Base-by-base conservation (phyloP, 1,140 invertebrate genomes). In the Pachyrhynchus sulphureomaculatus region DNA sequence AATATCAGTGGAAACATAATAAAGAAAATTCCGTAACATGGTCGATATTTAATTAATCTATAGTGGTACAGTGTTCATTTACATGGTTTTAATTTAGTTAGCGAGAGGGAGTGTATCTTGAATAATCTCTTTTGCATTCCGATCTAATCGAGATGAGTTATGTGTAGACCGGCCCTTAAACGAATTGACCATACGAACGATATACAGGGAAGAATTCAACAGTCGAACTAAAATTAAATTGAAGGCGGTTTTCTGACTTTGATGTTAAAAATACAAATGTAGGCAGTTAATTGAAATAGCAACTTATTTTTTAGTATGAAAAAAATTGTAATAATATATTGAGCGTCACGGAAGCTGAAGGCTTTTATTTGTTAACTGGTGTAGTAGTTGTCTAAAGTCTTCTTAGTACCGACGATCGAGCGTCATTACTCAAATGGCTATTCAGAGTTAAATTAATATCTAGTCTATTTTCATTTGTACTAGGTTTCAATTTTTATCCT, bases 81-180 rank as follows among this genome's bases (percentile, higher is more conserved):
- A 64, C 62, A 64, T 62, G 62, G 55, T 52, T 64, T 54, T 62
- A 60, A 67, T 67, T 64, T 64, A 67, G 65, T 67, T 64, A 64
- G 55, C 33, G 47, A 49, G 62, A 64, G 62, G 62, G 65, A 53
- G 65, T 67, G 62, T 53, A 56, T 58, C 44, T 54, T 23, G 55
- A 48, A 58, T 59, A 58, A 67, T 67, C 65, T 64, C 42, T 58
- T 56, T 64, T 57, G 62, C 65, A 67, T 67, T 64, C 65, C 65
- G 65, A 67, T 67, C 65, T 67, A 67, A 67, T 67, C 65, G 57
- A 64, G 62, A 67, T 67, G 56, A 67, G 45, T 67, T 67, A 67
- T 67, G 55, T 39, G 45, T 52, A 47, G 55, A 52, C 48, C 51
- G 55, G 52, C 61, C 65, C 55, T 64, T 66, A 59, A 66, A 52